Evolutionary conservation across 2,113 vertebrate species (phyloP).

Genomic region (Solenodon paradoxus): DNA sequence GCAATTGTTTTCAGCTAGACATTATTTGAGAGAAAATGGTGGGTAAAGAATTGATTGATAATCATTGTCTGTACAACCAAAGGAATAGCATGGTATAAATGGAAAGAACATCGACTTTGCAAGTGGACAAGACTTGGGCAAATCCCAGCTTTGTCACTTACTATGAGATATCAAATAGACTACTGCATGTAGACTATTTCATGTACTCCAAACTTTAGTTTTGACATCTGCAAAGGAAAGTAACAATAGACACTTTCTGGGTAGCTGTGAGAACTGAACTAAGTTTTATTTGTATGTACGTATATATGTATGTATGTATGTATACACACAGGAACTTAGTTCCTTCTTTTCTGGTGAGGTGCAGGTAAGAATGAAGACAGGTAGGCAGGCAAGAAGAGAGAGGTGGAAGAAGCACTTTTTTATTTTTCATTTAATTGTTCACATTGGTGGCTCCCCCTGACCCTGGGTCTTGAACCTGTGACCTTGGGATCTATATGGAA

Average conservation of each 20-base stretch:
- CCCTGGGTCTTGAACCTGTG: no score
- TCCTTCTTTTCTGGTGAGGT: no score
- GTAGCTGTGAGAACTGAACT: not conserved
- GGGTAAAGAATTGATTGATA: not conserved
- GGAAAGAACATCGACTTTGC: not conserved
- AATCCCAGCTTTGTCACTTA: not conserved
- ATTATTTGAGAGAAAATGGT: slow-evolving; percentile 31
- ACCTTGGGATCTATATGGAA: no score
- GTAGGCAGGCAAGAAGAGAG: no score
- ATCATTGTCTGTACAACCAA: slow-evolving; percentile 49
- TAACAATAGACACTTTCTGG: not conserved
- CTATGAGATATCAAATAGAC: not conserved
- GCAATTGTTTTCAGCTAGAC: slow-evolving; percentile 19
- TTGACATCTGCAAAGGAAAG: not conserved
- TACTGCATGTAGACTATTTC: no score
- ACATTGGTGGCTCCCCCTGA: no score
- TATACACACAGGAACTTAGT: no score
- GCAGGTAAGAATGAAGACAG: no score
- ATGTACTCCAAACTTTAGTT: not conserved
- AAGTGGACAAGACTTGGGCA: not conserved
- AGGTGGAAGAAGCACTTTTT: no score
- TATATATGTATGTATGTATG: no score
- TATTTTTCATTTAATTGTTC: no score
- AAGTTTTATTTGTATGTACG: not conserved
- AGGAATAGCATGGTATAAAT: not conserved